A percentile compares a stretch with the other conserved stretches of the same genome.
These are phyloP conservation scores for Pipistrellus pipistrellus DNA, from an alignment of 2,797 vertebrate species.

Conservation along the genomic window DNA sequence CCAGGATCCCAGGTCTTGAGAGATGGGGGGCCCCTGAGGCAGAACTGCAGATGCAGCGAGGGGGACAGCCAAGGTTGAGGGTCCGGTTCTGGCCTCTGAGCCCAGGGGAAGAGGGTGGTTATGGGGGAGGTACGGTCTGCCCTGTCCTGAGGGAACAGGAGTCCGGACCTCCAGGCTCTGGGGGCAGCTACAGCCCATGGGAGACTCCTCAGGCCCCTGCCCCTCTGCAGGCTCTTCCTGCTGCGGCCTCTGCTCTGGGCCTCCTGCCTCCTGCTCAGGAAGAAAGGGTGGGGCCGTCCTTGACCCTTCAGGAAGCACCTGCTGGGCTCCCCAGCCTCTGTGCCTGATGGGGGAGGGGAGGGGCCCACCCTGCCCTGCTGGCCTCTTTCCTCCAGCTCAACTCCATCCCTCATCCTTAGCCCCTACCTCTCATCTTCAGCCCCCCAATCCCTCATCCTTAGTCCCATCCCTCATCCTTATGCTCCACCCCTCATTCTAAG, in stretches of 20 bases:
- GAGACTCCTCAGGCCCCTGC: background rate
- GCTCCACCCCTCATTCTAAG: too few relatives aligned
- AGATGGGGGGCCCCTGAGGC: background rate
- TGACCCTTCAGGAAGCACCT: background rate
- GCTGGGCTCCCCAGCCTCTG: background rate
- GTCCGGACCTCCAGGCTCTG: too few relatives aligned
- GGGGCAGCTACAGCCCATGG: too few relatives aligned
- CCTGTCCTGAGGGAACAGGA: background rate
- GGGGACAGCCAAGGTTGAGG: too few relatives aligned
- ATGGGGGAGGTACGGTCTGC: too few relatives aligned
- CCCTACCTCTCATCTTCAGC: too few relatives aligned
- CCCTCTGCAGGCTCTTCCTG: background rate
- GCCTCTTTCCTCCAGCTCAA: background rate
- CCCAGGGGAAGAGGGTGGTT: background rate
- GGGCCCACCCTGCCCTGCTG: background rate
- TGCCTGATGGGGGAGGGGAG: background rate
- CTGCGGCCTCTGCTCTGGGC: background rate
- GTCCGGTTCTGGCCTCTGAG: background rate
- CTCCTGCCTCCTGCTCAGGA: too few relatives aligned
- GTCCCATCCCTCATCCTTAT: too few relatives aligned
- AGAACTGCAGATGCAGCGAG: background rate
- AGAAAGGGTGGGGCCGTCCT: too few relatives aligned
- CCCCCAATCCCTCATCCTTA: too few relatives aligned
- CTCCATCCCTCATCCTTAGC: too few relatives aligned
- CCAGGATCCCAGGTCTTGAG: background rate